Percentiles rank a stretch among this genome's conserved stretches.
These are phyloP conservation scores for Echinops telfairi DNA, from an alignment of 2,113 vertebrate genomes.

Conservation along the genomic window DNA sequence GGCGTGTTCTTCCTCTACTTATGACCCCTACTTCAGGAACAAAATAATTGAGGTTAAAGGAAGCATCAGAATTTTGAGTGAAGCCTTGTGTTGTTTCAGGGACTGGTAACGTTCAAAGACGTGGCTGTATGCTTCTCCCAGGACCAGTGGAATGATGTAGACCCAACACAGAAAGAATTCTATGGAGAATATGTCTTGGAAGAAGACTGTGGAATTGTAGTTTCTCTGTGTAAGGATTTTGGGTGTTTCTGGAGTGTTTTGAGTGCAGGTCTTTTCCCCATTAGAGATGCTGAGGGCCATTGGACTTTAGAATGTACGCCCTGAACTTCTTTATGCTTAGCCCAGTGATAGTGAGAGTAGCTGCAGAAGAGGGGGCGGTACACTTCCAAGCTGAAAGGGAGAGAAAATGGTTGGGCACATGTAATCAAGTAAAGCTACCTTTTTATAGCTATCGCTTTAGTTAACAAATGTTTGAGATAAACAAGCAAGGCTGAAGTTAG, in stretches of 20 bases:
- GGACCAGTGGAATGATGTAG: conserved; percentile 80
- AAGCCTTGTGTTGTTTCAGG: conserved; percentile 72
- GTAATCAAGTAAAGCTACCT: conserved; percentile 19
- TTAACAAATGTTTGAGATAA: not conserved
- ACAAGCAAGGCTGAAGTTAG: not conserved
- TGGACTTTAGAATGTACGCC: not conserved
- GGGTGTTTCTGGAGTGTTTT: conserved; percentile 56
- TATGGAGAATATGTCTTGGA: conserved; percentile 83
- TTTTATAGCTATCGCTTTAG: not conserved
- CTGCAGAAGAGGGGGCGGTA: not conserved
- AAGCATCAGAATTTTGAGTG: not conserved
- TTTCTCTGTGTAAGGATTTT: conserved; percentile 82
- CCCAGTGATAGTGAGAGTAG: conserved; percentile 2
- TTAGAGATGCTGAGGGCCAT: conserved; percentile 8
- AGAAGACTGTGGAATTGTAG: conserved; percentile 82
- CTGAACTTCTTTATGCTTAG: not conserved
- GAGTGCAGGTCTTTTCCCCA: conserved; percentile 34
- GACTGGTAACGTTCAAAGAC: conserved; percentile 81
- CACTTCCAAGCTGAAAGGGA: conserved; percentile 28
- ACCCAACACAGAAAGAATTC: conserved; percentile 81
- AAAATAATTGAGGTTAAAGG: not conserved
- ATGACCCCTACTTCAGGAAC: not conserved
- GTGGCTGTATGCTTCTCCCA: conserved; percentile 81
- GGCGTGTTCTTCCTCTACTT: not conserved
- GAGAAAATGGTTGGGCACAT: conserved; percentile 24